Base-by-base conservation (phyloP, 2,113 vertebrate genomes). In the Coreoperca whiteheadi region DNA sequence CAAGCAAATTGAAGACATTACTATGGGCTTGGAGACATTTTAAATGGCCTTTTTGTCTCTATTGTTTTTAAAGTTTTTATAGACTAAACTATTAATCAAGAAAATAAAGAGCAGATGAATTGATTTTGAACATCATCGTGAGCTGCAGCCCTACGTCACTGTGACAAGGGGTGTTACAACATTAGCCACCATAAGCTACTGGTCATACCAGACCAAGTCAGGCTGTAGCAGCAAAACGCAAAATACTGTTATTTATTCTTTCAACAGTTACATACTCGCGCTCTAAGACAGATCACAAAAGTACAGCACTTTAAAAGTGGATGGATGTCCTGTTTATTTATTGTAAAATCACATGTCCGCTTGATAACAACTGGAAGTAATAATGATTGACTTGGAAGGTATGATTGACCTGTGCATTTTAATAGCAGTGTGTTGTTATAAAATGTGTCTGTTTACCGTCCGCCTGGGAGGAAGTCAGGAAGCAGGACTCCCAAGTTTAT, bases 231-330 rank as follows among this genome's bases (percentile, higher is more conserved):
- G 54, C 7, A 6, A n/a, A 15, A 34, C 6, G 32, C 32, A 32
- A 32, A 32, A 32, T 32, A 32, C 4, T 32, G 11, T 61, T 15
- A 1, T 15, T 11, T 32, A 8, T 46, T 34, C 50, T 72, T 54
- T 37, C 6, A 72, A 60, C 64, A 23, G 65, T 72, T 23, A 37
- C 10, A 10, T 4, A 20, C 41, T 70, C 50, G 78, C 48, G 0
- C 63, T 53, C 3, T 43, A 16, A 73, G 65, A 7, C 21, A 34
- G 32, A 68, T 83, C 80, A 39, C 57, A 71, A 23, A 73, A 80
- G 54, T 82, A 54, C 83, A 74, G 88, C 89, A 92, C 90, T 89
- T 91, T 91, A 92, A 76, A 61, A 21, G 28, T 11, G 77, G 39
- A 67, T 63, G 53, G 69, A 54, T 50, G 56, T 78, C 23, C 37